Evolutionary conservation across 2,113 vertebrate genomes (phyloP), one percentile per base, ranked within the genome.

Genomic region (Malurus alboscapulatus): DNA sequence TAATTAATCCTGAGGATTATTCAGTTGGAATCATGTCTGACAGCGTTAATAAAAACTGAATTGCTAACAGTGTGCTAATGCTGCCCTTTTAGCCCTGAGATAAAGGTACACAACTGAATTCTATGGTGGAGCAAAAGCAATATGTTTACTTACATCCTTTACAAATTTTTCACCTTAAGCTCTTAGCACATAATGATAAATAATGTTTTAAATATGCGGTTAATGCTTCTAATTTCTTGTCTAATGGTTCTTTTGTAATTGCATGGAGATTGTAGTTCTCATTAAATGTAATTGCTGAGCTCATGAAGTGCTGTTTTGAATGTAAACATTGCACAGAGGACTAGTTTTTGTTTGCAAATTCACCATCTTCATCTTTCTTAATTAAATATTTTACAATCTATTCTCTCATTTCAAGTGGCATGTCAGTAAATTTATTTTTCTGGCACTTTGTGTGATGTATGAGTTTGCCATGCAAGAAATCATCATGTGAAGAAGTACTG

Each of bases 231-330:
- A 80, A 94, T 85, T 95, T 94, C 71, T 89, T 92, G 34, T 94
- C 30, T 94, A 92, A 87, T 91, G 67, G 44, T 91, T 92, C 75
- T 92, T 95, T 91, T 90, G 63, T 94, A 94, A 91, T 94, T 94
- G 87, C 71, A 8, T 93, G 62, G 71, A 92, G 82, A 92, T 80
- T 80, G 73, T 90, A 74, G 50, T 91, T 87, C 78, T 95, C 81
- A 73, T 96, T 92, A 92, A 86, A 85, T 38, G 15, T 92, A 94
- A 90, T 92, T 86, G 89, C 87, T 91, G 55, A 85, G 48, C 67
- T 90, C 40, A 40, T 71, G 72, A 92, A 91, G 58, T 86, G 66
- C 67, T 94, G 63, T 90, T 94, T 91, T 74, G 78, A 94, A 91
- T 86, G 47, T 80, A 66, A 74, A 66, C 8, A 14, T 86, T 87